Evolutionary conservation across 2,797 vertebrate species (phyloP).

Genomic region (Myiotriccus ornatus): DNA sequence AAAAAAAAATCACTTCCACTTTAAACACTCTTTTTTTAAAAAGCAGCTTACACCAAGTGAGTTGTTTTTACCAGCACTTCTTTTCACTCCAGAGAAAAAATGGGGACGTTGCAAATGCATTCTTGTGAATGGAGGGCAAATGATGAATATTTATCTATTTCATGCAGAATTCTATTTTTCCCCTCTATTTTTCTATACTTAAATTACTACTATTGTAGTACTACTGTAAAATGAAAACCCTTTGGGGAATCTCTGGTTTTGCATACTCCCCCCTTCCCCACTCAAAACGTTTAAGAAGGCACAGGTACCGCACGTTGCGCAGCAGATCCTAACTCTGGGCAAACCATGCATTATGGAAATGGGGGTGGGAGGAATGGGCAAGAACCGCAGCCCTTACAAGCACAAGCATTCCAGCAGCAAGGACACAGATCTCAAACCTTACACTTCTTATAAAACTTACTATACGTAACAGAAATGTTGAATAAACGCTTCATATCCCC

Average conservation of each 20-base stretch:
- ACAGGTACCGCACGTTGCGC: not conserved
- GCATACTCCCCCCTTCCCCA: not conserved
- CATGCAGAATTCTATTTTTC: slow-evolving; percentile 39
- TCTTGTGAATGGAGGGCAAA: slow-evolving; percentile 53
- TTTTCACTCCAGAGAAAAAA: slow-evolving; percentile 54
- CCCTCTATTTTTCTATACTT: slow-evolving; percentile 39
- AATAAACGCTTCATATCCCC: not conserved
- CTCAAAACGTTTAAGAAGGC: not conserved
- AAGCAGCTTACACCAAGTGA: slow-evolving; percentile 28
- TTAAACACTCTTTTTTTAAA: slow-evolving; percentile 8
- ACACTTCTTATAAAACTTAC: not conserved
- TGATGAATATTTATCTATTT: slow-evolving; percentile 57
- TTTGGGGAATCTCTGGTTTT: slow-evolving; percentile 4
- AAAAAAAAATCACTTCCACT: slow-evolving; percentile 20
- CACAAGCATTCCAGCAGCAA: slow-evolving; percentile 33
- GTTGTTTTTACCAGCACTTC: slow-evolving; percentile 29
- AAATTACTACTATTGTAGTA: slow-evolving; percentile 43
- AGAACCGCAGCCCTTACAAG: slow-evolving; percentile 32
- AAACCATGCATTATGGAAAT: slow-evolving; percentile 49
- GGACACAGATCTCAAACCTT: slow-evolving; percentile 22
- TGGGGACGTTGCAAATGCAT: slow-evolving; percentile 21
- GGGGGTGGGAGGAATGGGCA: slow-evolving; percentile 1
- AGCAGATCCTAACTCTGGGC: slow-evolving; percentile 42
- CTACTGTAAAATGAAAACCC: slow-evolving; percentile 17
- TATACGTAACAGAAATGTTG: not conserved